Percentiles rank a stretch among this genome's conserved stretches.
Evolutionary conservation across 2,888 invertebrate genomes (phyloP).

Genomic region (Mylabris sibirica): DNA sequence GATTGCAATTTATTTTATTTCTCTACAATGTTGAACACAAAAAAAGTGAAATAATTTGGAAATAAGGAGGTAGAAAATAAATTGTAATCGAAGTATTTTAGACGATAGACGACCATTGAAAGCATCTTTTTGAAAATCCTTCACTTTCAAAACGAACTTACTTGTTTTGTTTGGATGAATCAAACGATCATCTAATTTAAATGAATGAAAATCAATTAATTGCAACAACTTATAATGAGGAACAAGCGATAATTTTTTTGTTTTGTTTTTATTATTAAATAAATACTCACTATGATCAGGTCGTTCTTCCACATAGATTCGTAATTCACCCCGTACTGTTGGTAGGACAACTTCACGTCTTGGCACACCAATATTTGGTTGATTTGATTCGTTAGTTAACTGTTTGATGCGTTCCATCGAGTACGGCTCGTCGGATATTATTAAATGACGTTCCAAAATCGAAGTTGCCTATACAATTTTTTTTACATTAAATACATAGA

Average conservation of each 20-base stretch:
- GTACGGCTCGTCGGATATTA: slow-evolving; percentile 79
- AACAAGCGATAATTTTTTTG: slow-evolving; percentile 5
- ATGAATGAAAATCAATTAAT: slow-evolving; percentile 26
- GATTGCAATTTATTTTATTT: slow-evolving; percentile 16
- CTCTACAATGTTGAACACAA: too few relatives aligned
- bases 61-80: too few relatives aligned
- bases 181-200: slow-evolving; percentile 25
- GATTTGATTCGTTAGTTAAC: slow-evolving; percentile 66
- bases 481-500: too few relatives aligned
- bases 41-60: too few relatives aligned
- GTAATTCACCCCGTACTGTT: slow-evolving; percentile 71
- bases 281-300: slow-evolving; percentile 74
- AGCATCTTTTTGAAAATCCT: not conserved
- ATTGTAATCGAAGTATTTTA: not conserved
- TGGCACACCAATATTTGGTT: slow-evolving; percentile 31
- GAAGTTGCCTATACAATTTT: slow-evolving; percentile 70
- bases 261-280: too few relatives aligned
- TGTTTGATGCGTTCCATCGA: slow-evolving; percentile 81
- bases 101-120: slow-evolving; percentile 8
- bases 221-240: not conserved
- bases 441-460: slow-evolving; percentile 88
- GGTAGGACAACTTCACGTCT: slow-evolving; percentile 69
- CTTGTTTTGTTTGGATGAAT: slow-evolving; percentile 40
- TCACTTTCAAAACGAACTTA: slow-evolving; percentile 37
- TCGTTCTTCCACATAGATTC: slow-evolving; percentile 77